Evolutionary conservation across 2,113 vertebrate genomes (phyloP), one percentile per base, ranked within the genome.

Genomic region (Micronycteris hirsuta): DNA sequence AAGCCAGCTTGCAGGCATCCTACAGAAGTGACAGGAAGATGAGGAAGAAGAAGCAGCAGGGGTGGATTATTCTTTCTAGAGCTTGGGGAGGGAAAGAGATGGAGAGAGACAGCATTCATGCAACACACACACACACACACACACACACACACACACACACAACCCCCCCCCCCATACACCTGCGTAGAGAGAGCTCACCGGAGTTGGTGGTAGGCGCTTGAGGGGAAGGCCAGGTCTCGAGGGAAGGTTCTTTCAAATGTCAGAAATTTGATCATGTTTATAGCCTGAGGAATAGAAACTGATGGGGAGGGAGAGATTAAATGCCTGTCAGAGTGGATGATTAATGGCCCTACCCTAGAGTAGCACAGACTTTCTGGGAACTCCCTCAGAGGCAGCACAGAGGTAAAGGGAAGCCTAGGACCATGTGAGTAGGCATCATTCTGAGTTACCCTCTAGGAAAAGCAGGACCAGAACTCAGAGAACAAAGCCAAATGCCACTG

Each of bases 271-370:
- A 93, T 95, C 63, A 10, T 93, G 95, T 91, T 96, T 94, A 70
- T 95, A 89, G 93, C 86, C 86, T 82, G 58, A 83, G 76, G 96
- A 86, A 76, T 91, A 89, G 76, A 54, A 95, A 91, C 93, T 96
- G 95, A 96, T 97, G 88, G 82, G 87, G 43, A 97, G 52, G 68
- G 83, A 90, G 92, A 95, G 94, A 97, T 94, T 96, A 97, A 85
- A 95, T 97, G 91, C 91, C 87, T 97, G 93, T 94, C 96, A 94
- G 82, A 86, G 56, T 19, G 38, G 41, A 77, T 96, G 93, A 96
- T 86, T 95, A 85, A 97, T 96, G 88, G 26, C 33, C 85, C 67
- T 88, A 33, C 67, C 85, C 88, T 81, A n/a, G 63, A 67, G 56
- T 9, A 73, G 41, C 36, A 36, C 56, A n/a, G 65, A 68, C 47